Conservation (phyloP, 2,888 invertebrate genomes). For the Seira sanloemensis region DNA sequence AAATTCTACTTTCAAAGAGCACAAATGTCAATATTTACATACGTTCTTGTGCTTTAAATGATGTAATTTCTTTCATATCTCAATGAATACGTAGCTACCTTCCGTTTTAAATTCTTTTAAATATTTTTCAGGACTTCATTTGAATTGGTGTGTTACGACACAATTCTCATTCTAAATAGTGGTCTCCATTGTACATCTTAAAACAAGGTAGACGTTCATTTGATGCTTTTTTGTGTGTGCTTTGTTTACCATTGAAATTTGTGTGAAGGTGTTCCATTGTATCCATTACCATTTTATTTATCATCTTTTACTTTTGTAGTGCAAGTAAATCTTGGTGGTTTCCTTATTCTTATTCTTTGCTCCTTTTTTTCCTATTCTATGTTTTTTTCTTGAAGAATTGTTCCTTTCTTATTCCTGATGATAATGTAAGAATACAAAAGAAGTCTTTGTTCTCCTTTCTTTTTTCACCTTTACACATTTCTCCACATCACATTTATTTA, state of each 20-base stretch:
- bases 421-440: slow-evolving; percentile 46
- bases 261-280: slow-evolving; percentile 44
- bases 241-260: background rate
- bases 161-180: no score
- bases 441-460: slow-evolving; percentile 18
- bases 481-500: slow-evolving; percentile 1
- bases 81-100: no score
- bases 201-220: no score
- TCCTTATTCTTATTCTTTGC: slow-evolving; percentile 22
- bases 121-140: no score
- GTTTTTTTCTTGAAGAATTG: background rate
- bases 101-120: no score
- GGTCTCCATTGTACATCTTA: no score
- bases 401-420: background rate
- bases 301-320: slow-evolving; percentile 4
- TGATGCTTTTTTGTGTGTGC: no score
- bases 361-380: background rate
- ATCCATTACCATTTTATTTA: background rate
- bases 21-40: no score
- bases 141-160: no score
- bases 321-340: background rate
- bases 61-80: no score
- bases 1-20: no score
- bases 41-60: no score
- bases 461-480: background rate